A percentile compares a stretch with the other conserved stretches of the same genome.
Conservation (phyloP, 2,888 invertebrate species). For the Temnothorax rugatulus region DNA sequence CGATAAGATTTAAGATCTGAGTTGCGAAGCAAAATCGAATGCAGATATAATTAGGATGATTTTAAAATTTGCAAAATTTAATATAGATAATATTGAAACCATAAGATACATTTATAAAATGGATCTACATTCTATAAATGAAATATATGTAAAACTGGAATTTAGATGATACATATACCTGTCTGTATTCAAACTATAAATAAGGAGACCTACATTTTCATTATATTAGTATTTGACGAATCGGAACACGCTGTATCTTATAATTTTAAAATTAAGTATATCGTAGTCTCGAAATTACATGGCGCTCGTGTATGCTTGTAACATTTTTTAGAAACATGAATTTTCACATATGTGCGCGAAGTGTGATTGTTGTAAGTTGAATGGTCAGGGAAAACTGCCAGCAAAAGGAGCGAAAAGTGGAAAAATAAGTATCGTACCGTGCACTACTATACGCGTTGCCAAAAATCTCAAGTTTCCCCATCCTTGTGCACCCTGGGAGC, state of each 20-base stretch:
- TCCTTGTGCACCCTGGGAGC: background rate
- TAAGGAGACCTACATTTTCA: background rate
- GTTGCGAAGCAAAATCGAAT: background rate
- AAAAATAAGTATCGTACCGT: slow-evolving; percentile 68
- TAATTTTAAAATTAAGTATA: slow-evolving; percentile 7
- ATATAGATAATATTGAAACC: background rate
- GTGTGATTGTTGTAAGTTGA: slow-evolving; percentile 64
- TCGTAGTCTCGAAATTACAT: slow-evolving; percentile 4
- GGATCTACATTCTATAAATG: background rate
- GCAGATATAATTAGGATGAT: background rate
- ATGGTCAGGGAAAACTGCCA: slow-evolving; percentile 72
- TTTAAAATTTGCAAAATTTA: background rate
- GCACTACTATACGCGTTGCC: slow-evolving; percentile 59
- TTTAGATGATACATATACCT: background rate
- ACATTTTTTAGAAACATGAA: slow-evolving; percentile 61
- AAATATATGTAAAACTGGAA: background rate
- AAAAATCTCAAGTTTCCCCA: slow-evolving; percentile 71
- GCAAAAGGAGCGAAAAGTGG: slow-evolving; percentile 65
- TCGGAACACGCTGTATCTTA: background rate
- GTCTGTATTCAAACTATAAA: background rate
- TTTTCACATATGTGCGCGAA: slow-evolving; percentile 53
- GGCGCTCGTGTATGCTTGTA: slow-evolving; percentile 58
- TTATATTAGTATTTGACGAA: background rate
- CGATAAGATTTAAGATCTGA: background rate
- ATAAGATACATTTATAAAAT: background rate